phyloP scores from a whole-genome alignment of 92 coral and sea anemone species.

The Desmophyllum pertusum region DNA sequence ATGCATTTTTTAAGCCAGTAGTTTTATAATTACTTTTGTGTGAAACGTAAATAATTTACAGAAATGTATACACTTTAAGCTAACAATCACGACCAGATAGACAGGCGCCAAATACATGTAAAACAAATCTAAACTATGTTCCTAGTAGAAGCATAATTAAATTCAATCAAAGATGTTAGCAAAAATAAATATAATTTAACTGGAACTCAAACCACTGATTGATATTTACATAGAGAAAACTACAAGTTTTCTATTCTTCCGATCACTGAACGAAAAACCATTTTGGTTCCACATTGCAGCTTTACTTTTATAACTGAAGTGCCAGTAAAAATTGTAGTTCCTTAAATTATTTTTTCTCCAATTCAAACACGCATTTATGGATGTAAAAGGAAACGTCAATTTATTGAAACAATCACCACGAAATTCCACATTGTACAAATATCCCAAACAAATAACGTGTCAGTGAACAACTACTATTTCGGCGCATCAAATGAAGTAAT shows the following conservation, averaged over 20 bases:
- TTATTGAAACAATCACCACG: background rate
- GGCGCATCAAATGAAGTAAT: background rate
- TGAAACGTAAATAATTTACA: background rate
- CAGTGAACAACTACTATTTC: background rate
- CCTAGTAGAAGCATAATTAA: background rate
- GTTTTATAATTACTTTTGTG: background rate
- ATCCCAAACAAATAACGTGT: background rate
- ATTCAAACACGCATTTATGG: background rate
- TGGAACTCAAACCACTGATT: background rate
- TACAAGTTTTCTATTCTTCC: background rate
- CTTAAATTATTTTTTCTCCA: background rate
- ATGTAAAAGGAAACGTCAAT: slow-evolving; percentile 2
- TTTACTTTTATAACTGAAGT: background rate
- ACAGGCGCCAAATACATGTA: background rate
- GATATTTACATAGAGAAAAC: background rate
- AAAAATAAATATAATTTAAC: background rate
- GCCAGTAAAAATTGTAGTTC: background rate
- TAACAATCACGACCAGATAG: no score
- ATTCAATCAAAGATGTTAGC: background rate
- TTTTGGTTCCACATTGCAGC: background rate
- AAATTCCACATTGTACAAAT: slow-evolving; percentile 16
- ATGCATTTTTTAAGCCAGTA: background rate
- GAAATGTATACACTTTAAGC: background rate
- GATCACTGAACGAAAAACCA: background rate
- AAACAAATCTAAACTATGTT: background rate